phyloP scores from a whole-genome alignment of 2,797 vertebrate species.

The Chelmon rostratus region DNA sequence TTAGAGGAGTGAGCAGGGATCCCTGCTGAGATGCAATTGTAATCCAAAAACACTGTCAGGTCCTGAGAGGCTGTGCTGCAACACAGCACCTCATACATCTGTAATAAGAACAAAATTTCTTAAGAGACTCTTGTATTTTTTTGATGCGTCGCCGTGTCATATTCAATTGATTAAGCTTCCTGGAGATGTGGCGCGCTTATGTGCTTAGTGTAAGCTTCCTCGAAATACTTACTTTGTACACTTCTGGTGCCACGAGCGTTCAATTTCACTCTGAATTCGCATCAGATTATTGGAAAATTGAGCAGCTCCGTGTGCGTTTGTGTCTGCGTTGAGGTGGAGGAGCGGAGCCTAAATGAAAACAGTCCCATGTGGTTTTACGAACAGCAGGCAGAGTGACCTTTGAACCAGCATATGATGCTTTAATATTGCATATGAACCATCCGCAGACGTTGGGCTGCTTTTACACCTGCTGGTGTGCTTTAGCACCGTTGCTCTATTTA shows the following conservation, averaged over 20 bases:
- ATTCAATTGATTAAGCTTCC: slow-evolving; percentile 60
- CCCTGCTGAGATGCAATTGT: slow-evolving; percentile 72
- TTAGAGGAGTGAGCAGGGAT: slow-evolving; percentile 59
- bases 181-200: slow-evolving; percentile 55
- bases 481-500: slow-evolving; percentile 33
- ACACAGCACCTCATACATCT: slow-evolving; percentile 55
- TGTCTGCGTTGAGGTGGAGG: slow-evolving; percentile 28
- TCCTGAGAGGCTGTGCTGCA: slow-evolving; percentile 63
- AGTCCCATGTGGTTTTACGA: slow-evolving; percentile 75
- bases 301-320: slow-evolving; percentile 50
- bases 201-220: slow-evolving; percentile 62
- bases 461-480: slow-evolving; percentile 69
- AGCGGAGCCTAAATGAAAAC: slow-evolving; percentile 74
- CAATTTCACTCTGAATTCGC: slow-evolving; percentile 61
- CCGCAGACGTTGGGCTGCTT: slow-evolving; percentile 50
- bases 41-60: slow-evolving; percentile 70
- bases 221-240: slow-evolving; percentile 57
- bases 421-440: slow-evolving; percentile 71
- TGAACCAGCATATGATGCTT: slow-evolving; percentile 77
- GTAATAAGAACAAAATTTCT: slow-evolving; percentile 65
- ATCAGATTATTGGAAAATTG: slow-evolving; percentile 65
- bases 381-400: slow-evolving; percentile 77
- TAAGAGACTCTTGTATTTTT: slow-evolving; percentile 50
- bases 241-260: slow-evolving; percentile 47
- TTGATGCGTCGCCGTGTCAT: slow-evolving; percentile 52